A percentile compares a stretch with the other conserved stretches of the same genome.
Conservation (phyloP, 2,888 invertebrate genomes). For the Drosophila subsilvestris region DNA sequence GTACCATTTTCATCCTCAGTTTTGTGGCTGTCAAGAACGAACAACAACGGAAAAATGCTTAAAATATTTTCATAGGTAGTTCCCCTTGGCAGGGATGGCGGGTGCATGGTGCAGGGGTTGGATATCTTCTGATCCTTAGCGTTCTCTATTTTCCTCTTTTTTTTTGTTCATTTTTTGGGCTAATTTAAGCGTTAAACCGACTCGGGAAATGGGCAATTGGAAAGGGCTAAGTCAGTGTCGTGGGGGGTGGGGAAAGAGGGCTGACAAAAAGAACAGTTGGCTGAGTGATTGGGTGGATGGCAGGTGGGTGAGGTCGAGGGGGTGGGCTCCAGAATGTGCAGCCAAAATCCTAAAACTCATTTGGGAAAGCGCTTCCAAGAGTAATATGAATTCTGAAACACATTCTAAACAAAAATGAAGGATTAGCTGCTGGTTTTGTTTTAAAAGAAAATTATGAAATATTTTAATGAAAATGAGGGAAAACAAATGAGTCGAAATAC, state of each 20-base stretch:
- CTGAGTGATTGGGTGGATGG: conserved; percentile 33
- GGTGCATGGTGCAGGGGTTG: conserved; percentile 23
- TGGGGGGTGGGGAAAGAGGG: not conserved
- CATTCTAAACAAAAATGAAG: no score
- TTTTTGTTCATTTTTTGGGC: conserved; percentile 39
- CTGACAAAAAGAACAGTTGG: conserved; percentile 58
- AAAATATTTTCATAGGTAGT: conserved; percentile 41
- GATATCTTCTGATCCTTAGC: conserved; percentile 43
- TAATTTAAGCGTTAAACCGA: conserved; percentile 64
- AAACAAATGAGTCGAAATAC: no score
- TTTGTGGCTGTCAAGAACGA: conserved; percentile 38
- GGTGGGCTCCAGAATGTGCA: not conserved
- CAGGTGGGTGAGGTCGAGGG: conserved; percentile 1
- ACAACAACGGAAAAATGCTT: conserved; percentile 30
- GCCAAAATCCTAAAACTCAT: conserved; percentile 6
- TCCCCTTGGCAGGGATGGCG: conserved; percentile 26
- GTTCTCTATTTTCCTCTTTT: conserved; percentile 6
- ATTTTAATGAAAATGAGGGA: no score
- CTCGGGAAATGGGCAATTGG: conserved; percentile 26
- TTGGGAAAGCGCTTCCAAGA: not conserved
- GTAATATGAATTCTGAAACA: no score
- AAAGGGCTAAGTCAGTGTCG: not conserved
- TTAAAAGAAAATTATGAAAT: no score
- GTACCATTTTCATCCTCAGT: conserved; percentile 30
- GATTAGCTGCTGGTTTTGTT: no score